Percentiles rank a stretch among this genome's conserved stretches.
These are phyloP conservation scores for Falco punctatus DNA, from an alignment of 2,113 vertebrate species.

Conservation along the genomic window DNA sequence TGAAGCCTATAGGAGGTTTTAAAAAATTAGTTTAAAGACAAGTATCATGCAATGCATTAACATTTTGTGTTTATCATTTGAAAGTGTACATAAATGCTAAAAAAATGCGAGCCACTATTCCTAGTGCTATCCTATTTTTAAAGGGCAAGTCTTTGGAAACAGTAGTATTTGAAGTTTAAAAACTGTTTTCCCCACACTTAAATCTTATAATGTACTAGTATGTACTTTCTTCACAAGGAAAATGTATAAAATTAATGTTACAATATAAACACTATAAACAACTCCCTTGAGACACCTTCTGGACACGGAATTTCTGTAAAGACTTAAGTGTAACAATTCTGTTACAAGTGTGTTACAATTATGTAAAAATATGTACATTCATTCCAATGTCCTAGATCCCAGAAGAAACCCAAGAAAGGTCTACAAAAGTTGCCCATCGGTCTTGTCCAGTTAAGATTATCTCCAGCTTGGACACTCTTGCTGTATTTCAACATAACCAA, in stretches of 20 bases:
- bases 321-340: constrained; percentile 20
- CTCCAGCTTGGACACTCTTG: background rate
- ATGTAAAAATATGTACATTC: constrained; percentile 49
- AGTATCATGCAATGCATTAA: constrained; percentile 22
- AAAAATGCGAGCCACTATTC: constrained; percentile 5
- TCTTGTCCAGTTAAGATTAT: constrained; percentile 13
- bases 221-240: constrained; percentile 8
- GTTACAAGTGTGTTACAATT: background rate
- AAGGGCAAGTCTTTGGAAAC: background rate
- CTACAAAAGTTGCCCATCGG: background rate
- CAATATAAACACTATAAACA: constrained; percentile 66
- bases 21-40: constrained; percentile 31
- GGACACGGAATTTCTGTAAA: constrained; percentile 3
- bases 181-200: background rate
- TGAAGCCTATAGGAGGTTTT: constrained; percentile 1
- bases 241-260: constrained; percentile 55
- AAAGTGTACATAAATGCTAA: constrained; percentile 20
- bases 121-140: constrained; percentile 13
- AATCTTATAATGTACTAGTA: constrained; percentile 10
- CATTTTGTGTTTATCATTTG: constrained; percentile 1
- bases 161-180: constrained; percentile 41
- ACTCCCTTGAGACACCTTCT: constrained; percentile 17
- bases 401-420: constrained; percentile 14
- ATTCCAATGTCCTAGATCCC: background rate
- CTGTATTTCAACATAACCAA: background rate